Evolutionary conservation across 1,140 invertebrate genomes (phyloP).

Genomic region (Aleiodes sp.): DNA sequence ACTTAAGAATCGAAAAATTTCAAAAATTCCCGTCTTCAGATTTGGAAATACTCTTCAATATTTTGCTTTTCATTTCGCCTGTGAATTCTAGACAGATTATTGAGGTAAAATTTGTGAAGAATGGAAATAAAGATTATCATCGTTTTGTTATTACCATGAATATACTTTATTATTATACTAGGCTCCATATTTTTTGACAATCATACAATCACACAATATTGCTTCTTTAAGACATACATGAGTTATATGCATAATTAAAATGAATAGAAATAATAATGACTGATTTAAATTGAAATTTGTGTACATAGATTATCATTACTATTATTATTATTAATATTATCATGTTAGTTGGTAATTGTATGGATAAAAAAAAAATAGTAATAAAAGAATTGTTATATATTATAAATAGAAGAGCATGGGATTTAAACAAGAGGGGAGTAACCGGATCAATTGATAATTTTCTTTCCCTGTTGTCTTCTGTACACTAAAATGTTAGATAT

Average conservation of each 20-base stretch:
- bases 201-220: conserved; percentile 39
- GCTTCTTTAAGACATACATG: not conserved
- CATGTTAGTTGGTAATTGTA: not conserved
- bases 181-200: conserved; percentile 44
- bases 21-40: too few relatives aligned
- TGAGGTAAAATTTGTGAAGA: too few relatives aligned
- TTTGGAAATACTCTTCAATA: too few relatives aligned
- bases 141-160: conserved; percentile 41
- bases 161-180: conserved; percentile 53
- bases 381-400: conserved; percentile 23
- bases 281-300: conserved; percentile 46
- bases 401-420: conserved; percentile 3
- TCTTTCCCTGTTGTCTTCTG: not conserved
- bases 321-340: not conserved
- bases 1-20: too few relatives aligned
- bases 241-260: not conserved
- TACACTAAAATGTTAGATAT: conserved; percentile 11
- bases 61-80: too few relatives aligned
- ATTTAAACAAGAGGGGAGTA: not conserved
- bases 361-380: conserved; percentile 4
- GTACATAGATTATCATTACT: conserved; percentile 36
- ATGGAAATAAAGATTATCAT: too few relatives aligned
- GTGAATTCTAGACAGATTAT: too few relatives aligned
- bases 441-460: not conserved
- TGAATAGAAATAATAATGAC: conserved; percentile 58